Evolutionary conservation across 1,140 invertebrate genomes (phyloP), one percentile per base, ranked within the genome.

Genomic region (Cecropterus lyciades): DNA sequence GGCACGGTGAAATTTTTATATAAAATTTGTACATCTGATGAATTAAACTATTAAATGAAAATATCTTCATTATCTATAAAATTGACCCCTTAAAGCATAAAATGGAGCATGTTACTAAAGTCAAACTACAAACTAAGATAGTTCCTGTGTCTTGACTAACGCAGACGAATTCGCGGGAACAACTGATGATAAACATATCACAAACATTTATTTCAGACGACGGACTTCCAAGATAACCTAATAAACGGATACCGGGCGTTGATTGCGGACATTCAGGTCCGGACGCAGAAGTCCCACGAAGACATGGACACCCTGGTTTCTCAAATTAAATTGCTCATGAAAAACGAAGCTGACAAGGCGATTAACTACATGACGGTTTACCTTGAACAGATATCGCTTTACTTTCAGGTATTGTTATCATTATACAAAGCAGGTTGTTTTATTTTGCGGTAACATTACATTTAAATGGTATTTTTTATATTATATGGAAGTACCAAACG

Each of bases 271-370:
- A 88, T 92, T 43, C 89, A 92, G 64, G 77, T 89, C 11, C 70
- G 89, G 20, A 90, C 89, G 7, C 86, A 89, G 33, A 90, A 90
- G 45, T 92, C 89, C 6, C 70, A 87, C 16, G 89, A 92, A 40
- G 89, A 92, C 57, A 92, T 92, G 89, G 89, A 90, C 73, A 92
- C 89, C 0, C 71, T 92, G 1, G 87, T 92, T n/a, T 92, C 89
- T 7, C 89, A 92, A 70, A 90, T 92, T 45, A 92, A 92, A 57
- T 75, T 92, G 0, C 78, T 92, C 6, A 92, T 92, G 89, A 92
- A 92, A 60, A 92, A 92, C 51, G 89, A 92, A 77, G 89, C 89
- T 1, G 89, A 92, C 56, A 92, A 92, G 66, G 89, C 89, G 5
- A 89, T 90, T 15, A 92, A 90, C 66, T 90, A 92, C 65, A 92